A percentile compares a stretch with the other conserved stretches of the same genome.
phyloP scores from a whole-genome alignment of 2,797 vertebrate species.

The Amphiprion clarkii region DNA sequence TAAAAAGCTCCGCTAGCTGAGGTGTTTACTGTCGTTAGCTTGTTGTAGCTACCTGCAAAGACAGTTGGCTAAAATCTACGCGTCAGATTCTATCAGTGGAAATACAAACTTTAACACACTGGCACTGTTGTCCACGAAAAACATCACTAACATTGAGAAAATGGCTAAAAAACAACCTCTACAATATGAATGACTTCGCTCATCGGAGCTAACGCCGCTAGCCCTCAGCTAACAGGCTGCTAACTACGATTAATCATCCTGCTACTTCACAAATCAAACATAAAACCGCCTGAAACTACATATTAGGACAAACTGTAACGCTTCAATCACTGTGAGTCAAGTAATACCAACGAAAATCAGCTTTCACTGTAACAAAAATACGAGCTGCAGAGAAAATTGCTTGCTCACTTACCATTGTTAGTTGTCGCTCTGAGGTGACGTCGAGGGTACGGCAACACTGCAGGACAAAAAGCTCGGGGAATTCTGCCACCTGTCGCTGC shows the following conservation, averaged over 20 bases:
- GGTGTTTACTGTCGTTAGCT: constrained; percentile 29
- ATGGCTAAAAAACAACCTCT: fast-evolving
- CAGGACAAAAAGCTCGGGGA: constrained; percentile 28
- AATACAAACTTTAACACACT: not conserved
- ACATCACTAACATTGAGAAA: fast-evolving
- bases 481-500: not conserved
- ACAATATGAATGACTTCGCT: not conserved
- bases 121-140: not conserved
- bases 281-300: fast-evolving
- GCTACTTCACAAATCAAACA: not conserved
- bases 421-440: constrained; percentile 75
- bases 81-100: fast-evolving
- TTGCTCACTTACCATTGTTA: constrained; percentile 89
- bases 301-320: fast-evolving
- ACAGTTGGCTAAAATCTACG: not conserved
- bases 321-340: fast-evolving
- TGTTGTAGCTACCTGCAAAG: not conserved
- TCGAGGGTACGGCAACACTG: constrained; percentile 49
- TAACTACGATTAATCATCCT: not conserved
- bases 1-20: not conserved
- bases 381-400: constrained; percentile 73
- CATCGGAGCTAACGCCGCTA: constrained; percentile 48
- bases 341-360: fast-evolving
- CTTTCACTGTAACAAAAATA: constrained; percentile 18
- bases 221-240: constrained; percentile 17